phyloP scores from a whole-genome alignment of 2,888 invertebrate species.

The Euphydryas editha region DNA sequence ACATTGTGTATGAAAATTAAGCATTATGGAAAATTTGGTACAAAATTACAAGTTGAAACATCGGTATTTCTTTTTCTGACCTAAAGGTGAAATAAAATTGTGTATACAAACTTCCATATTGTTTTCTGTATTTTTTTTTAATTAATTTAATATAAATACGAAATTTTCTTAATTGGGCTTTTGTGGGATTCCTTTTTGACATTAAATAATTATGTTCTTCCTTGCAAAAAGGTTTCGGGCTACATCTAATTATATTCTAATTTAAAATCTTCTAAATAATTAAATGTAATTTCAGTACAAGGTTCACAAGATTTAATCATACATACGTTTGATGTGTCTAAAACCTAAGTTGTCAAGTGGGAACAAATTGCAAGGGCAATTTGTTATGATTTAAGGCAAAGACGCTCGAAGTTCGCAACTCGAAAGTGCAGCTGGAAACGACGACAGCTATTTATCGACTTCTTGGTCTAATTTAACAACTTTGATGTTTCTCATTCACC shows the following conservation, averaged over 20 bases:
- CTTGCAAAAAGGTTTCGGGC: too few species aligned
- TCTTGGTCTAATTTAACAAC: constrained; percentile 23
- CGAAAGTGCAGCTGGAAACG: constrained; percentile 28
- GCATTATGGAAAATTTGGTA: too few species aligned
- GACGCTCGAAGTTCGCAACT: constrained; percentile 27
- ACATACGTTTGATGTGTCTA: neutral
- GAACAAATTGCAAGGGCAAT: constrained; percentile 39
- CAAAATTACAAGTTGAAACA: too few species aligned
- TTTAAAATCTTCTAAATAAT: neutral
- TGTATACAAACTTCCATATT: too few species aligned
- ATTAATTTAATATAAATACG: too few species aligned
- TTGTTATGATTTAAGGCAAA: constrained; percentile 41
- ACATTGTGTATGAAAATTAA: too few species aligned
- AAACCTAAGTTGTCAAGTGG: constrained; percentile 16
- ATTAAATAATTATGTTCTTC: too few species aligned
- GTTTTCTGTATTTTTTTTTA: too few species aligned
- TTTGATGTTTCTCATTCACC: constrained; percentile 31
- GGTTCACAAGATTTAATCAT: neutral
- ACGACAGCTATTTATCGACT: constrained; percentile 40
- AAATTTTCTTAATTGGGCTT: too few species aligned
- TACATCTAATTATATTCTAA: neutral
- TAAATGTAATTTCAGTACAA: neutral
- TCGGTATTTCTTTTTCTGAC: too few species aligned
- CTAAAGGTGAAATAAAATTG: too few species aligned
- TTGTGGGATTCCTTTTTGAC: too few species aligned